Evolutionary conservation across 2,888 invertebrate genomes (phyloP).

Genomic region (Sericinus montela): DNA sequence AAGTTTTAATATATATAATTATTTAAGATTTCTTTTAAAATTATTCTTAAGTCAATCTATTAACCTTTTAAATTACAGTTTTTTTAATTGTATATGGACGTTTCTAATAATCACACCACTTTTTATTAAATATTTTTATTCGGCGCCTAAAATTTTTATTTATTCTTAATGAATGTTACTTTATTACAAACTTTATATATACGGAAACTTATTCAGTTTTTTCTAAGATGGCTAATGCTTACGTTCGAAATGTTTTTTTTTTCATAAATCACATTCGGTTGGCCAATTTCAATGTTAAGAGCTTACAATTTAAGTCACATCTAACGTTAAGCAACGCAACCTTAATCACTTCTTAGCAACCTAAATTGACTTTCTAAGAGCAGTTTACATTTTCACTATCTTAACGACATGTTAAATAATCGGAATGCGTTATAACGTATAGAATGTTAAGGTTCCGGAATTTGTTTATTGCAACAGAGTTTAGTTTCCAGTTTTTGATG

Average conservation of each 20-base stretch:
- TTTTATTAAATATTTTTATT: too few species aligned
- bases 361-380: constrained; percentile 49
- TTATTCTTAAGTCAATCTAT: neutral
- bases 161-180: too few species aligned
- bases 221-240: neutral
- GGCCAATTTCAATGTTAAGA: neutral
- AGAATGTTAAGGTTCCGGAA: constrained; percentile 1
- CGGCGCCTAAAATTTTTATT: too few species aligned
- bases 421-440: constrained; percentile 31
- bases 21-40: neutral
- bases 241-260: neutral
- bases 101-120: too few species aligned
- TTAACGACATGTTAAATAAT: constrained; percentile 28
- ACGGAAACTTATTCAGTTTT: neutral
- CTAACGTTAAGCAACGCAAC: constrained; percentile 29
- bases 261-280: neutral
- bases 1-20: too few species aligned
- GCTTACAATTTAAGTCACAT: neutral
- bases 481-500: too few species aligned
- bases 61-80: too few species aligned
- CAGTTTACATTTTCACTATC: constrained; percentile 49
- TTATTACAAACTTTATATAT: too few species aligned
- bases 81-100: neutral
- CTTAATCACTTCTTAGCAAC: constrained; percentile 36
- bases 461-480: too few species aligned